These are phyloP conservation scores for Tubulanus polymorphus DNA, from an alignment of 2,888 invertebrate species.

Conservation along the genomic window DNA sequence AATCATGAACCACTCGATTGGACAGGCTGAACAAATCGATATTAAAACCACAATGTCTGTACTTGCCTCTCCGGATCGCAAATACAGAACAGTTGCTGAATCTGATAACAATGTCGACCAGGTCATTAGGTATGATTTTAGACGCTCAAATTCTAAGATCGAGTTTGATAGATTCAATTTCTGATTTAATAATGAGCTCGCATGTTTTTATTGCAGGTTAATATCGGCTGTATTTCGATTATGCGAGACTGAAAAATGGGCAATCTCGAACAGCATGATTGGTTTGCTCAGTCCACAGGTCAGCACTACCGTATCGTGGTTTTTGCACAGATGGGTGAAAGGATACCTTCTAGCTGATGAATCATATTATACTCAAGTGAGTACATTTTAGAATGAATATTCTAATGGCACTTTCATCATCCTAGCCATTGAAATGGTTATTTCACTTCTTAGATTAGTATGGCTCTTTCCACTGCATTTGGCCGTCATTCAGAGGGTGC, in stretches of 20 bases:
- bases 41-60: conserved; percentile 56
- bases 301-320: conserved; percentile 73
- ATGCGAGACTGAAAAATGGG: conserved; percentile 71
- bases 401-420: not conserved
- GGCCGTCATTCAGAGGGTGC: conserved; percentile 67
- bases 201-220: conserved; percentile 55
- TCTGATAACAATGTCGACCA: conserved; percentile 57
- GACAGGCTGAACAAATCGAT: conserved; percentile 57
- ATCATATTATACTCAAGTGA: conserved; percentile 60
- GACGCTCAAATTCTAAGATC: too few relatives aligned
- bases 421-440: too few relatives aligned
- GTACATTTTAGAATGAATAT: conserved; percentile 4
- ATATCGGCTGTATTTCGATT: conserved; percentile 69
- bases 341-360: conserved; percentile 68
- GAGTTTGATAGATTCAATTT: too few relatives aligned
- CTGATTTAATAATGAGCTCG: too few relatives aligned
- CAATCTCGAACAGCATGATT: conserved; percentile 65
- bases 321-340: conserved; percentile 71
- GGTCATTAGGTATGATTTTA: conserved; percentile 58
- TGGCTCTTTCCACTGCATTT: conserved; percentile 62
- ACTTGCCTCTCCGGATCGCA: conserved; percentile 56
- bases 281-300: conserved; percentile 75
- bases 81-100: conserved; percentile 34
- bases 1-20: conserved; percentile 63
- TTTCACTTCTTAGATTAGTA: conserved; percentile 58